phyloP scores from a whole-genome alignment of 2,113 vertebrate species.

The Xyrauchen texanus region DNA sequence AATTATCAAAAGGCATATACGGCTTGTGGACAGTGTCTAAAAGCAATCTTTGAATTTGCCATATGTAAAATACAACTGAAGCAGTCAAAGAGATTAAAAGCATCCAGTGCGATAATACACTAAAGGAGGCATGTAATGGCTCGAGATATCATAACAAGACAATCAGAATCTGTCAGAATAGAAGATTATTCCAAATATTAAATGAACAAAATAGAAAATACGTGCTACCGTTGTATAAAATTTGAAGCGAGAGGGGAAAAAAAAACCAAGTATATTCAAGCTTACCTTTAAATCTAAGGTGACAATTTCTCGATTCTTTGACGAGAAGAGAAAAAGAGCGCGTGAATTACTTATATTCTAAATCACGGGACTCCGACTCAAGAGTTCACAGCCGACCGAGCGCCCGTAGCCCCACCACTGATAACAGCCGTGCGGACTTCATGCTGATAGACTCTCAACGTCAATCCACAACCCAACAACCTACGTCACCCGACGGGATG shows the following conservation, averaged over 20 bases:
- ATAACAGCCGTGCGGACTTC: conserved; percentile 44
- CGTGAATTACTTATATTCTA: neutral
- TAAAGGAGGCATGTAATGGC: neutral
- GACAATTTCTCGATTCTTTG: neutral
- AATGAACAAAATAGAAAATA: neutral
- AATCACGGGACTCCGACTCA: neutral
- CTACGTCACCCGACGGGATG: conserved; percentile 56
- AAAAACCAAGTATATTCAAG: neutral
- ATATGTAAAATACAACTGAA: neutral
- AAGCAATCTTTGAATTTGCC: neutral
- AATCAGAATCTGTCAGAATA: neutral
- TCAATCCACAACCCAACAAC: conserved; percentile 56
- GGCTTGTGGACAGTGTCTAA: neutral
- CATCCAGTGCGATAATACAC: neutral
- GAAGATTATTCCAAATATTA: neutral
- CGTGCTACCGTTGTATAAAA: neutral
- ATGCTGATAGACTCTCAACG: conserved; percentile 21
- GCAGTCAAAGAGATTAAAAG: neutral
- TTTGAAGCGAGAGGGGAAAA: neutral
- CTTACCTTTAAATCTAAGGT: conserved; percentile 11
- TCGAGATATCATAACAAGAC: neutral
- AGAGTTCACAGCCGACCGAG: neutral
- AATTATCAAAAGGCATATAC: neutral
- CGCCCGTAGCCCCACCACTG: conserved; percentile 23
- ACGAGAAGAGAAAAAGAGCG: neutral